Base-by-base conservation (phyloP, 2,888 invertebrate species). In the Oxystoma pomonae region DNA sequence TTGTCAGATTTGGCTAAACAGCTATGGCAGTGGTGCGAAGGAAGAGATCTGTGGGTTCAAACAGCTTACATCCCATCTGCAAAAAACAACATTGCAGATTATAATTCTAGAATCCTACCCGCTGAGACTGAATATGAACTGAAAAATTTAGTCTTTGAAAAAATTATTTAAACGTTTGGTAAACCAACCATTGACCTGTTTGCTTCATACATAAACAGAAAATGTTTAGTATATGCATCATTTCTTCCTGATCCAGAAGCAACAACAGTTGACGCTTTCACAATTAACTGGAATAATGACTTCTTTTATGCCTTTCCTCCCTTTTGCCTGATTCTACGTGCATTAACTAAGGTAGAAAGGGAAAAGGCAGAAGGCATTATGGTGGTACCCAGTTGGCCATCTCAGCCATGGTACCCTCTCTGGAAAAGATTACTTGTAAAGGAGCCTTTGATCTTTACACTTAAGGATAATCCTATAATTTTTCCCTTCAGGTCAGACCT, bases 281-380 rank as follows among this genome's bases (percentile, higher is more conserved):
- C 59, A 19, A 18, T 59, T 51, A 19, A 20, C 12, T 69, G 69
- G 68, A 50, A 53, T 7, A 58, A 60, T 12, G 1, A 18, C 12
- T 20, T 64, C 18, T 69, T 67, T 59, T 68, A 68, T 61, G 67
- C 69, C 9, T 68, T 68, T 65, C 67, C 64, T 2, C 67, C 69
- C 1, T 69, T n/a, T n/a, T n/a, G n/a, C n/a, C n/a, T n/a, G n/a
- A n/a, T n/a, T n/a, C 20, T 62, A n/a, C 53, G 58, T 56, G 61
- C 52, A 12, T 19, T 65, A 2, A 16, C 56, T 18, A 59, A 59
- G 52, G 21, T 52, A n/a, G 20, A 51, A 12, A 20, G n/a, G n/a
- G 59, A 59, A 12, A 50, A 16, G 21, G 52, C 59, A 20, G 51
- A 16, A 20, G 59, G 52, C 9, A 59, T 59, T 51, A 51, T 59